These are phyloP conservation scores for Monochamus alternatus DNA, from an alignment of 2,888 invertebrate genomes.

Conservation along the genomic window DNA sequence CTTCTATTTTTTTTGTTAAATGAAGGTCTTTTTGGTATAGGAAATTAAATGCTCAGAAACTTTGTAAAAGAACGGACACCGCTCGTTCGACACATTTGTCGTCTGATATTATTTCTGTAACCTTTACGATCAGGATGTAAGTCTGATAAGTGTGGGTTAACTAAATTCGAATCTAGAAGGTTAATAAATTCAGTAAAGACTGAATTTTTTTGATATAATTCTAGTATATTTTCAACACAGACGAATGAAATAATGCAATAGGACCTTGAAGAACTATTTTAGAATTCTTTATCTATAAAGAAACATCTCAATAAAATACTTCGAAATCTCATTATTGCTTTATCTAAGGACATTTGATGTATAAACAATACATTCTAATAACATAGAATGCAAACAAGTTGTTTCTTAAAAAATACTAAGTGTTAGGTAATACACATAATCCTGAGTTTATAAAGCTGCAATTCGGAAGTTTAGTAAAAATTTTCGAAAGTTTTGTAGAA, in stretches of 20 bases:
- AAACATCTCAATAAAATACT: not conserved
- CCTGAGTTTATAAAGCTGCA: too few relatives aligned
- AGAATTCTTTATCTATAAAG: not conserved
- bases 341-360: too few relatives aligned
- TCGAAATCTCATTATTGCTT: too few relatives aligned
- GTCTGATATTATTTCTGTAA: not conserved
- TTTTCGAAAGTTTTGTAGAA: too few relatives aligned
- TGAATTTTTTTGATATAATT: not conserved
- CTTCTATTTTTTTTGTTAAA: not conserved
- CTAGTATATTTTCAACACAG: not conserved
- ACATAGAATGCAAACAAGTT: too few relatives aligned
- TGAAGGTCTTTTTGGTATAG: conserved; percentile 1
- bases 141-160: too few relatives aligned
- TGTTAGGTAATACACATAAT: too few relatives aligned
- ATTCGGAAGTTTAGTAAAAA: too few relatives aligned
- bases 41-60: not conserved
- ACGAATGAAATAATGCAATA: not conserved
- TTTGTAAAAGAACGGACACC: not conserved
- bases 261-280: not conserved
- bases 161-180: not conserved
- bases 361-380: too few relatives aligned
- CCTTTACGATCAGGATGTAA: not conserved
- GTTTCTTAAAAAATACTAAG: too few relatives aligned
- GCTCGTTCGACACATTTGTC: not conserved
- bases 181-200: not conserved